Conservation (phyloP, 2,797 vertebrate species). For the Saguinus oedipus region DNA sequence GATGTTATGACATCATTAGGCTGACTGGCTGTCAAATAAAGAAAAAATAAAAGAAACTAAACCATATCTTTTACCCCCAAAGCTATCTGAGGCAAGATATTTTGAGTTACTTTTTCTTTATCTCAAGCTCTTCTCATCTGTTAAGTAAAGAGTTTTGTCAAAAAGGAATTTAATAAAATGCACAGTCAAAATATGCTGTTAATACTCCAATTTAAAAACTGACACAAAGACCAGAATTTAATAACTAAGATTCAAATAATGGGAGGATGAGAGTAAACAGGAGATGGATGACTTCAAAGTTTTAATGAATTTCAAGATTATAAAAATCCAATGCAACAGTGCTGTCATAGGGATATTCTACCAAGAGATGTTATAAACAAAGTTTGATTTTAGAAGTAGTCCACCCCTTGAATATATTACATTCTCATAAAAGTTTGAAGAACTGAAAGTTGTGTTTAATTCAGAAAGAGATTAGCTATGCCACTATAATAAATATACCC, state of each 20-base stretch:
- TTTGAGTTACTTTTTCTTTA: constrained; percentile 24
- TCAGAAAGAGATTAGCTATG: constrained; percentile 1
- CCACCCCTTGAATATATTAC: background rate
- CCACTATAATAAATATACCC: background rate
- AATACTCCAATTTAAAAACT: constrained; percentile 29
- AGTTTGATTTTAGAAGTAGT: background rate
- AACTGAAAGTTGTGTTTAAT: background rate
- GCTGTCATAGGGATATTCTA: background rate
- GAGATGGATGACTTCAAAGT: background rate
- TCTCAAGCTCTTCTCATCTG: constrained; percentile 1
- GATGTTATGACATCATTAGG: constrained; percentile 13
- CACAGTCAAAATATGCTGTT: constrained; percentile 46
- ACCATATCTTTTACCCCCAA: constrained; percentile 12
- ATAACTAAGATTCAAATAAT: constrained; percentile 8
- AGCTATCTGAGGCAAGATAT: constrained; percentile 47
- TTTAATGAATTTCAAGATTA: constrained; percentile 44
- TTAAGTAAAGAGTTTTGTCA: constrained; percentile 46
- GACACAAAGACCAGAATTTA: constrained; percentile 40
- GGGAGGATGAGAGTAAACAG: background rate
- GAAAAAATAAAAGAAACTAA: constrained; percentile 49
- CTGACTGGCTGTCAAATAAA: constrained; percentile 49
- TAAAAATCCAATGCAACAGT: background rate
- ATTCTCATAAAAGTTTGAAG: background rate
- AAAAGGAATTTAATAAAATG: constrained; percentile 56
- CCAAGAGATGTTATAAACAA: background rate